These are phyloP conservation scores for Leucophora obtusa DNA, from an alignment of 2,888 invertebrate genomes.

Conservation along the genomic window DNA sequence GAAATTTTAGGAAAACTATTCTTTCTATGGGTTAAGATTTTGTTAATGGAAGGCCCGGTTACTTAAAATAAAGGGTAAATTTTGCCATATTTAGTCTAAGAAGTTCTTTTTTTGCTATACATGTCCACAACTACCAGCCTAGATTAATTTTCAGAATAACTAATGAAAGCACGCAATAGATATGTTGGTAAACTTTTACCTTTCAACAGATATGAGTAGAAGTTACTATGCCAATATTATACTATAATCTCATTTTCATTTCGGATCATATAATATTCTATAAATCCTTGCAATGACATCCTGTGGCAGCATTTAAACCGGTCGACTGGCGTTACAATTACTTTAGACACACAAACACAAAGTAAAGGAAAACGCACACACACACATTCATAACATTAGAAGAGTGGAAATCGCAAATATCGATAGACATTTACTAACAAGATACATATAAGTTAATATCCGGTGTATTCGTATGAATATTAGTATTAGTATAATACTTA, in stretches of 20 bases:
- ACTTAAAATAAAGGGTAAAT: too few species aligned
- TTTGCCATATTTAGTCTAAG: too few species aligned
- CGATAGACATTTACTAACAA: slow-evolving; percentile 51
- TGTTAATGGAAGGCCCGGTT: too few species aligned
- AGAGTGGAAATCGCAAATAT: slow-evolving; percentile 30
- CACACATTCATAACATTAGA: background rate
- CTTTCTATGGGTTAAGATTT: too few species aligned
- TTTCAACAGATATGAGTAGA: background rate
- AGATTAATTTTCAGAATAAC: too few species aligned
- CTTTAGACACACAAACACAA: background rate
- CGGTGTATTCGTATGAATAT: too few species aligned
- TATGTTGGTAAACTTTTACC: too few species aligned
- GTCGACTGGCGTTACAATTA: slow-evolving; percentile 33
- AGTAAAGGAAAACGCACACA: too few species aligned
- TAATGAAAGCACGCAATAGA: too few species aligned
- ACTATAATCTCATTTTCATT: slow-evolving; percentile 62
- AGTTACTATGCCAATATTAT: slow-evolving; percentile 26
- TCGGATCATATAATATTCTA: slow-evolving; percentile 63
- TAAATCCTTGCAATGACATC: slow-evolving; percentile 68
- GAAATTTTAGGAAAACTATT: too few species aligned
- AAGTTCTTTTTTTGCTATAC: too few species aligned
- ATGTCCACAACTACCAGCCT: too few species aligned
- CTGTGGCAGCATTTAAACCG: slow-evolving; percentile 68
- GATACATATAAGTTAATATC: slow-evolving; percentile 54
- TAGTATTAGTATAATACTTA: background rate